Evolutionary conservation across 2,888 invertebrate species (phyloP).

Genomic region (Ferdinandea cuprea): DNA sequence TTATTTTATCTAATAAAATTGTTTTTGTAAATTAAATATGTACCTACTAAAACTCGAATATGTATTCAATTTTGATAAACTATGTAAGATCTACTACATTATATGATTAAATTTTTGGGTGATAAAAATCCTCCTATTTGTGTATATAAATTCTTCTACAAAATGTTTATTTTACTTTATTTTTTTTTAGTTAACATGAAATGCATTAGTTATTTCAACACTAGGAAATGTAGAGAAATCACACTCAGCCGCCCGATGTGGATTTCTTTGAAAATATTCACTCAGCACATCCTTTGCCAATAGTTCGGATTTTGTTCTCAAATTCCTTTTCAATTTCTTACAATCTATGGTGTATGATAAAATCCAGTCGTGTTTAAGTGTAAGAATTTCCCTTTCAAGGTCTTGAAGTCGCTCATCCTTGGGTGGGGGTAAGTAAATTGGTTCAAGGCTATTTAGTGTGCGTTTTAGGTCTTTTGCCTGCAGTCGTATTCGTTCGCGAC

Average conservation of each 20-base stretch:
- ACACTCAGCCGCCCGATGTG: conserved; percentile 80
- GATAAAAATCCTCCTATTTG: background rate
- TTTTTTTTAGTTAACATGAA: conserved; percentile 56
- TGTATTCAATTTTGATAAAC: too few species aligned
- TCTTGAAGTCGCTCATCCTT: conserved; percentile 76
- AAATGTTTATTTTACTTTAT: background rate
- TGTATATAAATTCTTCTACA: conserved; percentile 29
- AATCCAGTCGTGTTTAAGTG: conserved; percentile 79
- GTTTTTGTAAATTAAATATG: too few species aligned
- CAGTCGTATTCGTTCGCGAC: conserved; percentile 84
- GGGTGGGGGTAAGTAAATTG: conserved; percentile 84
- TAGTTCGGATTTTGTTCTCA: conserved; percentile 51
- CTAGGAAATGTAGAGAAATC: conserved; percentile 80
- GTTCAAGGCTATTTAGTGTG: conserved; percentile 84
- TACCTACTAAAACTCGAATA: too few species aligned
- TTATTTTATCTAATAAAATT: background rate
- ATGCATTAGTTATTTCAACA: conserved; percentile 74
- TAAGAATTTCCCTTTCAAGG: conserved; percentile 80
- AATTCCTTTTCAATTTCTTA: conserved; percentile 69
- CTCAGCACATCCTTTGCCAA: conserved; percentile 80
- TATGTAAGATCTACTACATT: too few species aligned
- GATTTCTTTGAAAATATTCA: conserved; percentile 81
- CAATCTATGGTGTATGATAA: conserved; percentile 77
- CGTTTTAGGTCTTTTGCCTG: conserved; percentile 84
- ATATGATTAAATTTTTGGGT: too few species aligned